Conservation (phyloP, 2,113 vertebrate genomes). For the Canis aureus region DNA sequence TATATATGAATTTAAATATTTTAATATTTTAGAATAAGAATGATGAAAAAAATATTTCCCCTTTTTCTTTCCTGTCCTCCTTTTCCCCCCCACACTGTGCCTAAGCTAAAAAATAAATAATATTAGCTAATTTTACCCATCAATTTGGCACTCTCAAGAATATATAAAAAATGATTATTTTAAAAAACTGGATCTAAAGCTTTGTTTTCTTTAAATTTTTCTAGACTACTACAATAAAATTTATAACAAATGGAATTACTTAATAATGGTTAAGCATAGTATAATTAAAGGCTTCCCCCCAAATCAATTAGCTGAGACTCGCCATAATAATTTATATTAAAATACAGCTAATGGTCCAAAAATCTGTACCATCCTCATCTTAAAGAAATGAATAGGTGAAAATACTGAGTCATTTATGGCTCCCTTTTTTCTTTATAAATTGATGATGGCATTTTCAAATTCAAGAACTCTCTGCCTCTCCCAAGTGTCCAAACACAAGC, state of each 20-base stretch:
- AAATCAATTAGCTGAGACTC: background rate
- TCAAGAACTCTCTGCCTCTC: background rate
- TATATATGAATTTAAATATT: conserved; percentile 24
- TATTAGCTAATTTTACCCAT: background rate
- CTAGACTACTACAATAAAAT: background rate
- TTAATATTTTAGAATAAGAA: conserved; percentile 29
- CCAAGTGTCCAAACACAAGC: background rate
- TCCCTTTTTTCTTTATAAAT: conserved; percentile 7
- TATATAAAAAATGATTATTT: conserved; percentile 12
- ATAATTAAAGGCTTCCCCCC: background rate
- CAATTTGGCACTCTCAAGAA: background rate
- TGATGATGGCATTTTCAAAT: conserved; percentile 44
- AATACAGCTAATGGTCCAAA: background rate
- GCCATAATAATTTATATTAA: conserved; percentile 1
- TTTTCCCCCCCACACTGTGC: background rate
- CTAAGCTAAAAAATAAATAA: background rate
- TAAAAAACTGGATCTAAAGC: background rate
- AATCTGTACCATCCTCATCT: background rate
- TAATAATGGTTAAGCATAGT: background rate
- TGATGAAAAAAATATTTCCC: background rate
- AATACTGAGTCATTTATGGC: background rate
- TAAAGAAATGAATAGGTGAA: conserved; percentile 30
- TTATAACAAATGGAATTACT: conserved; percentile 15
- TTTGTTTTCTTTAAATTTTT: background rate
- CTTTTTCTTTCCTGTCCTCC: background rate